Base-by-base conservation (phyloP, 2,888 invertebrate genomes). In the Diarsia rubi region DNA sequence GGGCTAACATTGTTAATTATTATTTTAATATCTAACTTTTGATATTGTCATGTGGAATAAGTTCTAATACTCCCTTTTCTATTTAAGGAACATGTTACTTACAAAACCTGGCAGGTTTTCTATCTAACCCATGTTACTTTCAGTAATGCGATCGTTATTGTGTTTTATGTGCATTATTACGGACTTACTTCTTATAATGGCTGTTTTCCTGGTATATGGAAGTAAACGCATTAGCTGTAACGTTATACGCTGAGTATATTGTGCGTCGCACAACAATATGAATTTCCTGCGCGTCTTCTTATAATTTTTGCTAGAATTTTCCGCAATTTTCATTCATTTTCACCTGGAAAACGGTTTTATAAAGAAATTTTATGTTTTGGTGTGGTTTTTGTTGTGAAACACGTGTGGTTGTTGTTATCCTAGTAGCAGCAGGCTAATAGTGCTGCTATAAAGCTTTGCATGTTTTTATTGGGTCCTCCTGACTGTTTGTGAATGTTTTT, bases 401-500 rank as follows among this genome's bases (percentile, higher is more conserved):
- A 63, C 31, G 14, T 75, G 45, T 80, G 75, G 59, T 74, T 72
- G 42, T 75, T 79, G 78, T 75, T 79, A 54, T 76, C 69, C 75
- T 84, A 59, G 80, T 82, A 82, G 68, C 52, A 70, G 63, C 67
- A 63, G 64, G 62, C 65, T 74, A 69, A 67, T 77, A 69, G 63
- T 70, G 71, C 73, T 75, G 73, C 76, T 79, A 66, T 72, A 37
- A 45, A 62, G 86, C 86, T 86, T 85, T 85, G 86, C 86, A 86
- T 86, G 86, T 73, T 60, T 24, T 76, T 62, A 31, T 69, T 59
- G 69, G 65, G n/a, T 49, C 37, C 31, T 52, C 12, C 16, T 44
- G 45, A 62, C 60, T 62, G 44, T 57, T 37, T 59, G n/a, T 57
- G n/a, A 49, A 63, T 27, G 49, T 67, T 67, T 69, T 60, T 52